A percentile compares a stretch with the other conserved stretches of the same genome.
These are phyloP conservation scores for Trichosurus vulpecula DNA, from an alignment of 2,797 vertebrate genomes.

Conservation along the genomic window DNA sequence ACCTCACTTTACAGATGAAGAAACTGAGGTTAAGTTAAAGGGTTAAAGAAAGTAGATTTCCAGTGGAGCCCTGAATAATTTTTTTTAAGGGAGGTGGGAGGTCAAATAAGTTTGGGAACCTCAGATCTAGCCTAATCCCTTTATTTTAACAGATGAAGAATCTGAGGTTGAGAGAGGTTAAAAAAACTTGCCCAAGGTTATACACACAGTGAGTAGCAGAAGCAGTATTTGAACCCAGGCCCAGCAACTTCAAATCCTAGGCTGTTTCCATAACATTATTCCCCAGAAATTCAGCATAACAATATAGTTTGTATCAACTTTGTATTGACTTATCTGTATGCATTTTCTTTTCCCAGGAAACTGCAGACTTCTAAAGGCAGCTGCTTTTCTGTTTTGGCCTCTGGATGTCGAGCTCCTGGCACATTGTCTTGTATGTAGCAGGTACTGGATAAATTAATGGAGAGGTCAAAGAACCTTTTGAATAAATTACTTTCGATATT, in stretches of 20 bases:
- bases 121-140: not conserved
- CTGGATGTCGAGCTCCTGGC: not conserved
- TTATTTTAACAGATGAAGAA: not conserved
- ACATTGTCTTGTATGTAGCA: not conserved
- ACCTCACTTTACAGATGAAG: not conserved
- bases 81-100: no score
- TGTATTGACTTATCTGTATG: not conserved
- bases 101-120: no score
- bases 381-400: not conserved
- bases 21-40: not conserved
- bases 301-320: not conserved
- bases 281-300: not conserved
- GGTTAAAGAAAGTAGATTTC: no score
- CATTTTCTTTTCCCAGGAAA: not conserved
- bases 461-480: not conserved
- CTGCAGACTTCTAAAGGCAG: not conserved
- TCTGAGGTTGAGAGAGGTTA: not conserved
- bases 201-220: not conserved
- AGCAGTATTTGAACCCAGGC: not conserved
- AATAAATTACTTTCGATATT: not conserved
- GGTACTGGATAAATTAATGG: not conserved
- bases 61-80: no score
- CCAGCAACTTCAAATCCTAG: not conserved
- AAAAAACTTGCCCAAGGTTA: not conserved
- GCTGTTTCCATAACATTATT: not conserved